These are phyloP conservation scores for Idaea aversata DNA, from an alignment of 2,888 invertebrate species.

Conservation along the genomic window DNA sequence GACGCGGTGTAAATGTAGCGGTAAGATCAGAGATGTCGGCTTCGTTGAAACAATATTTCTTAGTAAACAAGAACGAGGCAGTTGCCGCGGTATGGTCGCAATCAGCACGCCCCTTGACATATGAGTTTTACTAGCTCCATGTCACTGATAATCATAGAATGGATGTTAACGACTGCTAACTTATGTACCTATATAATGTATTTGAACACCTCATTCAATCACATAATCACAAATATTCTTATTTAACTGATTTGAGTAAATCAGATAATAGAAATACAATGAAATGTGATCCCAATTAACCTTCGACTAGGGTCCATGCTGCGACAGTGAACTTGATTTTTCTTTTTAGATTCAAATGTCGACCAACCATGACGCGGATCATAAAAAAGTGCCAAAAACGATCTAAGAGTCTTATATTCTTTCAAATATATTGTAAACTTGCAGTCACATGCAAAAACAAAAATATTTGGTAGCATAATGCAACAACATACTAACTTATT, in stretches of 20 bases:
- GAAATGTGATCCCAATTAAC: constrained; percentile 25
- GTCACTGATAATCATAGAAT: constrained; percentile 33
- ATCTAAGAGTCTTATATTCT: constrained; percentile 37
- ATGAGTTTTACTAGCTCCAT: constrained; percentile 30
- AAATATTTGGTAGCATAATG: constrained; percentile 43
- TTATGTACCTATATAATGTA: background rate
- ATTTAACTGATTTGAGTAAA: background rate
- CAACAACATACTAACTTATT: constrained; percentile 29
- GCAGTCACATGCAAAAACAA: constrained; percentile 46
- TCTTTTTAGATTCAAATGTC: constrained; percentile 48
- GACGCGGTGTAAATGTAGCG: constrained; percentile 37
- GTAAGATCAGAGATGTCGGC: constrained; percentile 66
- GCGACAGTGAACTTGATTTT: constrained; percentile 47
- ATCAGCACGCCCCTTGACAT: constrained; percentile 70
- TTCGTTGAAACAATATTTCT: constrained; percentile 48
- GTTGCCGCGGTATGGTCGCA: constrained; percentile 42
- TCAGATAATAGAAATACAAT: background rate
- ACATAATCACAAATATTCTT: background rate
- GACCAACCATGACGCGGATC: constrained; percentile 62
- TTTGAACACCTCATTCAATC: background rate
- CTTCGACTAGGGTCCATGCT: constrained; percentile 51
- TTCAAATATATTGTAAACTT: constrained; percentile 36
- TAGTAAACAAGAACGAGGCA: constrained; percentile 52
- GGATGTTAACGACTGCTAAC: background rate
- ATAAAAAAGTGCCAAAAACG: constrained; percentile 44